Base-by-base conservation (phyloP, 64 coral and sea anemone genomes). In the Platygyra sinensis region DNA sequence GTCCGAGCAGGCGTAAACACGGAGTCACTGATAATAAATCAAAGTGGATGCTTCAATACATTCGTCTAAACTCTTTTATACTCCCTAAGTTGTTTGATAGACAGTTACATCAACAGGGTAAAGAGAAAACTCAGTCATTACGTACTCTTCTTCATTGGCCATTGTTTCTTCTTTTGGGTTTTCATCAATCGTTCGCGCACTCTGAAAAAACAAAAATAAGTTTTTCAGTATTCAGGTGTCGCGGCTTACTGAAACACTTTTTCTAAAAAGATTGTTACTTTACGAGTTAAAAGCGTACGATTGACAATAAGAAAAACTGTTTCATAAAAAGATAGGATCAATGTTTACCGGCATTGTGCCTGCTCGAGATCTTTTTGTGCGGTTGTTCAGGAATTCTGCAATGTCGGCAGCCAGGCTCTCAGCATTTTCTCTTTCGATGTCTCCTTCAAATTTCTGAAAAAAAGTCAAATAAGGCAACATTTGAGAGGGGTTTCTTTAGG, bases 391-490 rank as follows among this genome's bases (percentile, higher is more conserved):
- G 77, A 90, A 96, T 12, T 92, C 91, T 77, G 91, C 95, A 63
- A 96, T 96, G 52, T 96, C 95, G 17, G 95, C 95, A 12, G 95
- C 95, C 30, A 96, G 89, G 50, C 86, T 89, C 19, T 94, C 88
- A 33, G 91, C 88, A 50, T 90, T 88, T 25, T 93, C 94, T 25
- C 80, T 73, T 51, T 91, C 69, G 10, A 96, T 90, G 24, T 96
- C 79, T 24, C 91, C 95, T 38, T 93, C 91, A 72, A 96, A 91
- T 27, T 89, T 92, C 95, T 96, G 74, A 71, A 74, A 67, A 86
- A 80, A 54, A 69, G 80, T 73, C 20, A 90, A 8, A 52, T 12
- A 55, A n/a, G 64, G 4, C 25, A 67, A 29, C 22, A 69, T 20
- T 69, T 25, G 25, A 16, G 10, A 57, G 54, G 4, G 22, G 27